These are phyloP conservation scores for Pycnonotus jocosus DNA, from an alignment of 2,113 vertebrate species.

Conservation along the genomic window DNA sequence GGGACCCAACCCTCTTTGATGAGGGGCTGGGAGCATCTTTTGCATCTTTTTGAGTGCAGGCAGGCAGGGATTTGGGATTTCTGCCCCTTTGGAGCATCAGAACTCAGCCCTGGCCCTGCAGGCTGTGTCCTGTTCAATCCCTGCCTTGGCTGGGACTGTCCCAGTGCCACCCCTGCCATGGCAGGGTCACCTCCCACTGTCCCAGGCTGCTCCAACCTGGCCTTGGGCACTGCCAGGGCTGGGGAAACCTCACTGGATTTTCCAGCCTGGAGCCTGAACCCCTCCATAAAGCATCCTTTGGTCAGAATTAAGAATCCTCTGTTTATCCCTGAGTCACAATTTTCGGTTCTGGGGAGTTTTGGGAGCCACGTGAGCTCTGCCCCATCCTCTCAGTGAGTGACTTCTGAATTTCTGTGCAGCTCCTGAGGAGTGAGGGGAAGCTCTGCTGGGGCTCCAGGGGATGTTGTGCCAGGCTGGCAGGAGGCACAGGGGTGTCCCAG, in stretches of 20 bases:
- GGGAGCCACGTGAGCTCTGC: fast-evolving
- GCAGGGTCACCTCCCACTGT: too few species aligned
- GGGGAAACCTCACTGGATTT: not conserved
- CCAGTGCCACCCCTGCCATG: too few species aligned
- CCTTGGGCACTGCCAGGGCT: not conserved
- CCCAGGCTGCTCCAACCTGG: not conserved
- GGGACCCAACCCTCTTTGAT: not conserved
- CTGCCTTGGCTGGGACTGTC: too few species aligned
- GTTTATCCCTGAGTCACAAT: too few species aligned
- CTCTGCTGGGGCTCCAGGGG: not conserved
- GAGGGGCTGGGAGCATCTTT: not conserved
- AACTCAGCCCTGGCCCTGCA: fast-evolving
- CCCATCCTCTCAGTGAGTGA: fast-evolving
- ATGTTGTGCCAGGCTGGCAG: fast-evolving
- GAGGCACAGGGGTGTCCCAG: too few species aligned
- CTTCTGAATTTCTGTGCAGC: fast-evolving
- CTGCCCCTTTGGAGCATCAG: not conserved
- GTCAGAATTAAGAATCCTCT: too few species aligned
- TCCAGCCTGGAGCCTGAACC: not conserved
- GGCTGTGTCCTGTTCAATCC: fast-evolving
- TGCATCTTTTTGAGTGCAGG: not conserved
- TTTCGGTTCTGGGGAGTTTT: not conserved
- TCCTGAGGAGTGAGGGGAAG: not conserved
- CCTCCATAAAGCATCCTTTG: fast-evolving
- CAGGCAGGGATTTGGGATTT: not conserved